Base-by-base conservation (phyloP, 1,140 invertebrate species). In the Ceratoteleas bidentatus region DNA sequence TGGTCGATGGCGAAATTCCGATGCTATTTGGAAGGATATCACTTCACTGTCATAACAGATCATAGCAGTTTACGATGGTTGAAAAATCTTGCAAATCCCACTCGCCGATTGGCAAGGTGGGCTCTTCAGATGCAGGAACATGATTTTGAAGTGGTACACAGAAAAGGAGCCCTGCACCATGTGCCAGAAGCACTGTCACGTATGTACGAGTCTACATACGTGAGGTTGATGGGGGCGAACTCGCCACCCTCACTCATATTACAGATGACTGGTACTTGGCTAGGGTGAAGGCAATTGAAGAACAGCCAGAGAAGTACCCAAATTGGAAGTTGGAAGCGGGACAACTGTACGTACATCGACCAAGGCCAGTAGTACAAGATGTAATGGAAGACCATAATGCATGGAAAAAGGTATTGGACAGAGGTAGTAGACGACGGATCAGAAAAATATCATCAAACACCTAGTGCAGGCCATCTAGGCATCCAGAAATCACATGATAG, bases 161-260 rank as follows among this genome's bases (percentile, higher is more conserved):
- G 40, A 6, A 43, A 43, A n/a, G 40, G 40, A 43, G 40, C 40
- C 40, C 40, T 43, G 40, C 40, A 43, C 40, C 40, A 43, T n/a
- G 40, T 43, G 40, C 40, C 40, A 43, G 40, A 43, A 1, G 40
- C 40, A 43, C 40, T n/a, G 40, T n/a, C 40, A 43, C n/a, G 8
- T 2, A 43, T 9, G 40, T 43, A 9, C 40, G 24, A 24, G 24
- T 24, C 24, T 24, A 24, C 24, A 4, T n/a, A n/a, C n/a, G n/a
- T n/a, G 24, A 24, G 24, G 24, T 24, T 24, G 24, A 24, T 4
- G 24, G 24, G 24, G 24, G 24, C 24, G 24, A 24, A 24, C 24
- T 24, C 24, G 24, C 24, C 4, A 24, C 24, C 24, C 24, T 24
- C 24, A 24, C 24, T 24, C 24, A 24, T 24, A 24, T 24, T 24